Percentiles rank a stretch among this genome's conserved stretches.
Evolutionary conservation across 2,888 invertebrate species (phyloP).

Genomic region (Bimastos eiseni): DNA sequence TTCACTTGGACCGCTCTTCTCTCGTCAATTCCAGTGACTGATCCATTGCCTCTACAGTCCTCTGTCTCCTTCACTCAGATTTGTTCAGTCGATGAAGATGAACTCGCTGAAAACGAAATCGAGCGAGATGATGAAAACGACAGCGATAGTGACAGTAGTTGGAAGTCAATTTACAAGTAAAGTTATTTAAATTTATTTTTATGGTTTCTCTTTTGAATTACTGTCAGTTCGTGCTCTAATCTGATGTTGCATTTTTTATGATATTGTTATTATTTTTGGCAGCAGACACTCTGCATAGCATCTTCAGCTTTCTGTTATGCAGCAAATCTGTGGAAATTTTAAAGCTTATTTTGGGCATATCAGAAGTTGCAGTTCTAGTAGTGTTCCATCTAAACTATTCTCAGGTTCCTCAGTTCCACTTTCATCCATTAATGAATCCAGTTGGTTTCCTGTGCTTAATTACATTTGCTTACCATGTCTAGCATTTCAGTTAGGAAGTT

Average conservation of each 20-base stretch:
- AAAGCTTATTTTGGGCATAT: not conserved
- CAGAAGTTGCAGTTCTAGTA: not conserved
- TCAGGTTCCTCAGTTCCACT: not conserved
- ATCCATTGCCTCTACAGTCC: not conserved
- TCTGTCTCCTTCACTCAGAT: not conserved
- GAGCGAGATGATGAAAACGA: not conserved
- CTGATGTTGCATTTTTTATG: not conserved
- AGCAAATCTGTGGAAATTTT: not conserved
- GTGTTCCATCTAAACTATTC: too few species aligned
- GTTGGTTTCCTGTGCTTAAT: not conserved
- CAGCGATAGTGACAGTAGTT: not conserved
- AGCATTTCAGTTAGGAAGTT: not conserved
- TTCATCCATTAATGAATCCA: not conserved
- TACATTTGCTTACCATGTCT: not conserved
- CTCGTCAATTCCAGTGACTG: constrained; percentile 43
- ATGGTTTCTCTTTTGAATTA: not conserved
- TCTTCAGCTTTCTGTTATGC: not conserved
- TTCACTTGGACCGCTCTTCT: constrained; percentile 54
- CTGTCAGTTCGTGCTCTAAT: too few species aligned
- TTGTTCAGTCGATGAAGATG: not conserved
- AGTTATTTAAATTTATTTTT: not conserved
- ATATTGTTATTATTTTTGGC: not conserved
- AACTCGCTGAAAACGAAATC: not conserved
- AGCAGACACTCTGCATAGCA: not conserved
- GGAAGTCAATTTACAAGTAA: not conserved